Evolutionary conservation across 2,888 invertebrate species (phyloP), one percentile per base, ranked within the genome.

Genomic region (Sinotaia quadrata): DNA sequence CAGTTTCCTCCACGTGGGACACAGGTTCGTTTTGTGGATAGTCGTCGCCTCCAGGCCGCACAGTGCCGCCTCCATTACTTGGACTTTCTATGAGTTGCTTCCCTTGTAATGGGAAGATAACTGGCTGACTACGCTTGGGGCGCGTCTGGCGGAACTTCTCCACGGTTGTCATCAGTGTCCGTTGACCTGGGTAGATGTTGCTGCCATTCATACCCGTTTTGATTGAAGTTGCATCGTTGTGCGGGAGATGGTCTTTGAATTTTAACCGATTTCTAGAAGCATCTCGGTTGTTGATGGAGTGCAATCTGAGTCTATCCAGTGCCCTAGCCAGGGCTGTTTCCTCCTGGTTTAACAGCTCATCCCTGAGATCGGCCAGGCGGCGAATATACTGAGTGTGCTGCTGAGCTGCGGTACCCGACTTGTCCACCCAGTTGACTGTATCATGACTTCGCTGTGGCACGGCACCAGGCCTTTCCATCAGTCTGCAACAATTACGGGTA

Each of bases 341-440:
- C 59, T 83, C 83, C 69, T 83, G 81, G 33, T 75, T 71, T n/a
- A 83, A 70, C 37, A 83, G 72, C 31, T 80, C 80, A 44, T 83
- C 81, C 0, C 83, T 73, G 27, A 83, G 76, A 56, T 76, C 76
- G 33, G 80, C 80, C 59, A 83, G 73, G 21, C 81, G 75, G 51
- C 79, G 75, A 10, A 83, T 75, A 61, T 83, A 83, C 56, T 81
- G 81, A 0, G 79, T 79, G 59, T 81, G 81, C 10, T 67, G 56
- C 37, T 27, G 41, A 2, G 31, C 52, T n/a, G 47, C 61, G 10
- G 10, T 41, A 15, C 33, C 37, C n/a, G 27, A 51, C 37, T 51
- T 49, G 15, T 49, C 34, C 29, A 36, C 51, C 49, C 51, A 49
- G 8, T 36, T 10, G 24, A 24, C 7, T 10, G 15, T 10, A 3